Conservation (phyloP, 2,888 invertebrate genomes). For the Ormyrus rosae region DNA sequence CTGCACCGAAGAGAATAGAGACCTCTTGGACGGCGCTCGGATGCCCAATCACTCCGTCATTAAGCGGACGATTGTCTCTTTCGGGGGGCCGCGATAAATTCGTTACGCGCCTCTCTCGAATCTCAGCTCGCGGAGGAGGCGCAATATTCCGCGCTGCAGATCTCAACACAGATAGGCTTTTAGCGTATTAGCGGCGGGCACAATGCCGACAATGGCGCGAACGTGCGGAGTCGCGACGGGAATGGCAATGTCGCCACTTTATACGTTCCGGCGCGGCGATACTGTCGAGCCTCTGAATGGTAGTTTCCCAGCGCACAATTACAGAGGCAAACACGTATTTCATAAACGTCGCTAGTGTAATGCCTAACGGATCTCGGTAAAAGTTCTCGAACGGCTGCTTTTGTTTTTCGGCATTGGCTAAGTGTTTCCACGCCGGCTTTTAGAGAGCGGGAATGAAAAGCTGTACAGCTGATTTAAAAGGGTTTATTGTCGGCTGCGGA, state of each 20-base stretch:
- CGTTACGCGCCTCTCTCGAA: conserved; percentile 20
- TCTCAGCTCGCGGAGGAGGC: not conserved
- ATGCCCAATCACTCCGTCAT: conserved; percentile 70
- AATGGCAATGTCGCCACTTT: conserved; percentile 73
- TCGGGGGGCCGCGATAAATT: conserved; percentile 67
- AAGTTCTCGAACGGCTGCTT: not conserved
- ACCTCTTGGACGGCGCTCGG: conserved; percentile 56
- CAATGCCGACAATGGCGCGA: conserved; percentile 72
- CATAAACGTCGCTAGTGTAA: conserved; percentile 65
- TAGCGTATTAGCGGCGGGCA: conserved; percentile 74
- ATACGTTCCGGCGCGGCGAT: conserved; percentile 65
- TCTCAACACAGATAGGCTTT: conserved; percentile 76
- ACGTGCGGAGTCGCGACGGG: conserved; percentile 69
- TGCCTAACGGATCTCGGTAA: not conserved
- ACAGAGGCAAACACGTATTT: conserved; percentile 72
- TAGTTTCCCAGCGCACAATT: conserved; percentile 61
- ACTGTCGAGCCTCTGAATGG: conserved; percentile 60
- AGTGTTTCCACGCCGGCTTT: no score
- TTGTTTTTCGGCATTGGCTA: no score
- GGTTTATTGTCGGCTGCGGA: no score
- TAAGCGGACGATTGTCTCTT: conserved; percentile 73
- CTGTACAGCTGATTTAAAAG: no score
- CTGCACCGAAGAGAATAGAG: no score
- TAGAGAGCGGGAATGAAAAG: no score
- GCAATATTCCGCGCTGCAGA: conserved; percentile 59